phyloP scores from a whole-genome alignment of 1,140 invertebrate genomes.

The Caenorhabditis inopinata region DNA sequence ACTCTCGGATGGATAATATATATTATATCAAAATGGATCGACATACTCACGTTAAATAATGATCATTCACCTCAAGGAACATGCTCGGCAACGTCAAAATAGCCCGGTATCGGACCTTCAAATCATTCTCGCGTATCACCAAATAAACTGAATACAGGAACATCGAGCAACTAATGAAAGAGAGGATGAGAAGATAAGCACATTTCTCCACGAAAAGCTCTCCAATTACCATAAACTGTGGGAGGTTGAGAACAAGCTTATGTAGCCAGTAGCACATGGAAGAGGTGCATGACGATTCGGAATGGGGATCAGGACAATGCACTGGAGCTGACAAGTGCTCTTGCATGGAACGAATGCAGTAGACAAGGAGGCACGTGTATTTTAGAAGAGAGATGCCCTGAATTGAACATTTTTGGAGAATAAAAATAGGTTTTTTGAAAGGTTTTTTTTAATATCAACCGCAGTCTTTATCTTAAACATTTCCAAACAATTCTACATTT shows the following conservation, averaged over 20 bases:
- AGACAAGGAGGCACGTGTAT: background rate
- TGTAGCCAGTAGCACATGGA: background rate
- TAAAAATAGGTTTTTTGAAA: background rate
- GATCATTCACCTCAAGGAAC: background rate
- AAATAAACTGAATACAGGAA: conserved; percentile 22
- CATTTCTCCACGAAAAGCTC: background rate
- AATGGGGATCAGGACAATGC: background rate
- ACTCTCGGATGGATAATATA: too few relatives aligned
- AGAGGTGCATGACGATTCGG: background rate
- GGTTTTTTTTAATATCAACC: too few relatives aligned
- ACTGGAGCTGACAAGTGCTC: background rate
- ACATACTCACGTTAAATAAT: too few relatives aligned
- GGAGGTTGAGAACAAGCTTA: background rate
- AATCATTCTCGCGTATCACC: background rate
- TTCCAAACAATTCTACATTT: too few relatives aligned
- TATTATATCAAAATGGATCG: too few relatives aligned
- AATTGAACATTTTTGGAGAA: background rate
- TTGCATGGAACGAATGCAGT: conserved; percentile 9
- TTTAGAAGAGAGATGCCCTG: background rate
- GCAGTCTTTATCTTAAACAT: too few relatives aligned
- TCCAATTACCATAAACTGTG: background rate
- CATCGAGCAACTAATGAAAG: background rate
- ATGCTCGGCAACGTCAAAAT: background rate
- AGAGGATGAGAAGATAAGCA: background rate
- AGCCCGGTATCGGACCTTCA: background rate